These are phyloP conservation scores for Ferrisia virgata DNA, from an alignment of 2,888 invertebrate species.

Conservation along the genomic window DNA sequence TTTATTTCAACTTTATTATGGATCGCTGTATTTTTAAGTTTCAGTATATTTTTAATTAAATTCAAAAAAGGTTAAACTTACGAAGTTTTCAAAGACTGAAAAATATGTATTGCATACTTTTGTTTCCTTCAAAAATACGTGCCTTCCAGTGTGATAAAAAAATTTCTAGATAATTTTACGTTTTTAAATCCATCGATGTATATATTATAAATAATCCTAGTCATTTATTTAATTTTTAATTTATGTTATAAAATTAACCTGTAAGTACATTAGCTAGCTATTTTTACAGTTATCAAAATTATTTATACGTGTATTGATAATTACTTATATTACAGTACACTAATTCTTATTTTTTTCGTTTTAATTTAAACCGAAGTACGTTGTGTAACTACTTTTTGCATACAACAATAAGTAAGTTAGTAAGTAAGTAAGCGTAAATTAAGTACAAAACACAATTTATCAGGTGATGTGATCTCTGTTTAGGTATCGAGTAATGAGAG, in stretches of 20 bases:
- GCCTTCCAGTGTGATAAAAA: conserved; percentile 15
- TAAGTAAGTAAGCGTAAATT: neutral
- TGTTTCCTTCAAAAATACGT: neutral
- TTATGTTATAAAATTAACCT: too few species aligned
- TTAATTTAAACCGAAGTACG: neutral
- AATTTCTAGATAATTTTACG: neutral
- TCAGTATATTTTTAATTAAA: conserved; percentile 72
- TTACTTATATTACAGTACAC: neutral
- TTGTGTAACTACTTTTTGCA: too few species aligned
- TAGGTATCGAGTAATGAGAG: neutral
- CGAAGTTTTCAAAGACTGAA: neutral
- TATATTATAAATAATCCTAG: neutral
- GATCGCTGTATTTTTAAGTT: conserved; percentile 72
- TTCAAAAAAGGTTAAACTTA: conserved; percentile 72
- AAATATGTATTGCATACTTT: too few species aligned
- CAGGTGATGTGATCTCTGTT: neutral
- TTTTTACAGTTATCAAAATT: conserved; percentile 10
- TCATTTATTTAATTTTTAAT: conserved; percentile 20
- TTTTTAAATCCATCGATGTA: neutral
- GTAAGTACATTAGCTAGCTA: too few species aligned
- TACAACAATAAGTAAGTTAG: too few species aligned
- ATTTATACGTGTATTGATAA: neutral
- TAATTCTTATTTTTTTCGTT: neutral
- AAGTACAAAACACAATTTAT: neutral
- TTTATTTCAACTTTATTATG: conserved; percentile 75